Percentiles rank a stretch among this genome's conserved stretches.
These are phyloP conservation scores for Babyrousa celebensis DNA, from an alignment of 2,797 vertebrate species.

Conservation along the genomic window DNA sequence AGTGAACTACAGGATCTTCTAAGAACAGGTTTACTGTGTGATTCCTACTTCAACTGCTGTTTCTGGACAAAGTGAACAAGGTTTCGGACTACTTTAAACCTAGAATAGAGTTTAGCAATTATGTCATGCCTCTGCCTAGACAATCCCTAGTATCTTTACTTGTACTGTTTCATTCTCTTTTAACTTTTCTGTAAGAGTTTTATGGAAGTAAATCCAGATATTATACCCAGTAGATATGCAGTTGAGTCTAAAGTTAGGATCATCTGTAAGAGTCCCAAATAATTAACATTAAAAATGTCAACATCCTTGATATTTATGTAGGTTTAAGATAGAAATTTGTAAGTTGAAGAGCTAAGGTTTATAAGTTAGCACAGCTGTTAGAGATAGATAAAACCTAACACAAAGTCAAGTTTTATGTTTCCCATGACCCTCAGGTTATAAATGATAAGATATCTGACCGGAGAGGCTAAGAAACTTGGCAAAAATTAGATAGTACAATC, in stretches of 20 bases:
- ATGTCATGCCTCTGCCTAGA: neutral
- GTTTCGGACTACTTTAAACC: neutral
- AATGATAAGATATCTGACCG: neutral
- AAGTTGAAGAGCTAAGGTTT: neutral
- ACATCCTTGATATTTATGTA: neutral
- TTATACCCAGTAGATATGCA: neutral
- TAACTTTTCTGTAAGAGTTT: neutral
- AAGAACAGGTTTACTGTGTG: neutral
- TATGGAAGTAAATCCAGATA: neutral
- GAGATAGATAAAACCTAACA: neutral
- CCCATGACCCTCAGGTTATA: neutral
- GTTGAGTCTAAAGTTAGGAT: neutral
- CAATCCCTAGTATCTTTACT: neutral
- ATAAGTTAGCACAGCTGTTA: neutral
- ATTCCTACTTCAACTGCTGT: conserved; percentile 42
- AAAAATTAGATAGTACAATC: neutral
- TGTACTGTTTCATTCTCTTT: neutral
- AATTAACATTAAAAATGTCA: neutral
- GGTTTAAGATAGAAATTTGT: neutral
- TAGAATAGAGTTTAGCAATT: neutral
- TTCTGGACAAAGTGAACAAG: conserved; percentile 10
- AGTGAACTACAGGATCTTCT: conserved; percentile 45
- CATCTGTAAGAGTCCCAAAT: neutral
- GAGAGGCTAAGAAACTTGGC: conserved; percentile 28
- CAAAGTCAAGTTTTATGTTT: conserved; percentile 10